Evolutionary conservation across 2,888 invertebrate species (phyloP), one percentile per base, ranked within the genome.

Genomic region (Agrochola lota): DNA sequence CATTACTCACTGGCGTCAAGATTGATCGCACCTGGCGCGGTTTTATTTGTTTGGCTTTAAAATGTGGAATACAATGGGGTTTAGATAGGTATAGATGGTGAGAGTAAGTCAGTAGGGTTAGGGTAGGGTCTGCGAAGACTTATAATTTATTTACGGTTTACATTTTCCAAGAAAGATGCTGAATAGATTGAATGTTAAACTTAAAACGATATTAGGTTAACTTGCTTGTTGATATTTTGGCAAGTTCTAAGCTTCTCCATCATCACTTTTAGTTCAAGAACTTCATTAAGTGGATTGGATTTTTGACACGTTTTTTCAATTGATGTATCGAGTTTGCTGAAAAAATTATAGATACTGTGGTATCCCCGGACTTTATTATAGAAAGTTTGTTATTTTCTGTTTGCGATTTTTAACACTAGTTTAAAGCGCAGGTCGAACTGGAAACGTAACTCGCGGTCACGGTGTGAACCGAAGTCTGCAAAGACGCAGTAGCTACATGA

Each of bases 11-110:
- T 11, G 69, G 55, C 74, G 68, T 8, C 11, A 46, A 71, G 74
- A 85, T 82, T 78, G 72, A 78, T 85, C 63, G 52, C 83, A 63
- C 71, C 70, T 60, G 76, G 20, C 20, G 74, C n/a, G 55, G 17
- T 35, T 81, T 69, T 80, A 62, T 80, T 72, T 80, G 60, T 74
- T 55, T 72, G 52, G 60, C 57, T 72, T 62, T 85, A 26, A 52
- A 77, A 67, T 68, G 7, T 59, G 8, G 8, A 40, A 17, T 49
- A 62, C 40, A 70, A 40, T 11, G 23, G 26, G 35, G 8, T 43
- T 64, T 66, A 35, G 43, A 69, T 75, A 26, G 43, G n/a, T 55
- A 68, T 59, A 76, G 64, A 68, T 52, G 40, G n/a, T 17, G 76
- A 0, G 0, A 66, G 62, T 15, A 26, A 60, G 46, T 62, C 20